phyloP scores from a whole-genome alignment of 2,797 vertebrate species.

The Heliangelus exortis region DNA sequence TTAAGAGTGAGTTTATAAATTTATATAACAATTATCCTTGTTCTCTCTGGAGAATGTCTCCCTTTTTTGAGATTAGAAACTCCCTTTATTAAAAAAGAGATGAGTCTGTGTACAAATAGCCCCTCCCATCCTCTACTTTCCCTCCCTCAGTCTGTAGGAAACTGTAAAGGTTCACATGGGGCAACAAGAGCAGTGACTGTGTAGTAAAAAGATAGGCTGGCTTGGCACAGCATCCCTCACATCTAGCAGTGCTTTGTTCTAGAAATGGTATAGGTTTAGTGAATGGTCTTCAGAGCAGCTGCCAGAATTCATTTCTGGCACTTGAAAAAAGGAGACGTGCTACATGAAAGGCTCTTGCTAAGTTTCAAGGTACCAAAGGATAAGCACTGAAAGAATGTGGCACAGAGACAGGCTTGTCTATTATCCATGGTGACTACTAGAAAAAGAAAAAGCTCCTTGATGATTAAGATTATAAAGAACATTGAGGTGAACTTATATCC shows the following conservation, averaged over 20 bases:
- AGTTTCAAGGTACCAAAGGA: not conserved
- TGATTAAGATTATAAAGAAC: not conserved
- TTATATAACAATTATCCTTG: not conserved
- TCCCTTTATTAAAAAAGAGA: not conserved
- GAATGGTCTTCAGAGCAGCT: not conserved
- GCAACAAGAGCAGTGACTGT: not conserved
- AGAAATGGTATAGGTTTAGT: not conserved
- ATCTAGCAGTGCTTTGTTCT: not conserved
- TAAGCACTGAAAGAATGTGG: not conserved
- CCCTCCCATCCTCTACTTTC: not conserved
- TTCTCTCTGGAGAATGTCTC: not conserved
- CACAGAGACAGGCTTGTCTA: not conserved
- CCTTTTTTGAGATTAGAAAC: not conserved
- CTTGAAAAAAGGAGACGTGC: fast-evolving
- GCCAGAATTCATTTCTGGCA: not conserved
- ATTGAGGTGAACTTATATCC: not conserved
- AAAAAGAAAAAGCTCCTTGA: not conserved
- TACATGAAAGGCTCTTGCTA: not conserved
- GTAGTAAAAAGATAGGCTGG: not conserved
- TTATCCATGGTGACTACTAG: not conserved
- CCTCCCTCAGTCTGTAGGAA: not conserved
- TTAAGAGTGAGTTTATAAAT: not conserved
- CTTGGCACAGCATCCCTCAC: not conserved
- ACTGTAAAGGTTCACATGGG: not conserved
- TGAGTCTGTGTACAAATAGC: not conserved